Evolutionary conservation across 2,113 vertebrate species (phyloP), one percentile per base, ranked within the genome.

Genomic region (Helogale parvula): DNA sequence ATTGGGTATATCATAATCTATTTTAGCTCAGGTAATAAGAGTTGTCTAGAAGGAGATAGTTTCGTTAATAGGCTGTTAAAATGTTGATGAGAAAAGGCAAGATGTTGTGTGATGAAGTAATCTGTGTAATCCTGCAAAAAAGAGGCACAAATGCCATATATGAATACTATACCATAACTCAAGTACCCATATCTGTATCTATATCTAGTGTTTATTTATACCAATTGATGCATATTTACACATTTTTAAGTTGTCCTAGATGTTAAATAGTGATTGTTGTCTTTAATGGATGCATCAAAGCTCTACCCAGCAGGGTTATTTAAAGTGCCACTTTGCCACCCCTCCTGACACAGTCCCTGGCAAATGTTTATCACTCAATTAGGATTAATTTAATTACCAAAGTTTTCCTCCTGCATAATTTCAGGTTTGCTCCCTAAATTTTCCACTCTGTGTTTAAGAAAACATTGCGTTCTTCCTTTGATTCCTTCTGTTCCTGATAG

Each of bases 61-160:
- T 95, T 94, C n/a, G 69, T 83, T 97, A 88, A 72, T 29, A 85
- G 33, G 13, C 7, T 81, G 96, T 92, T 81, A 77, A 96, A 93
- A 84, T 89, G 33, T 86, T 90, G 47, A 15, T 7, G 45, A 74
- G 5, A 21, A 35, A 72, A 38, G 29, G 9, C 23, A 88, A 63
- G 29, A 2, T 90, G 10, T 87, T 71, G 11, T 81, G 12, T 92
- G 31, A 7, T 86, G 1, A 98, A 74, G 80, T 94, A 69, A 93
- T 31, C n/a, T 93, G 21, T 77, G 5, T 85, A 79, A 91, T 50
- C 38, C 10, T 71, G 3, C 1, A 82, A 83, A 82, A 92, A 52
- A 21, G 8, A 57, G 5, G 8, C 33, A 95, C 15, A 79, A 76
- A 71, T 38, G 2, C 86, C 65, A 23, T 66, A 60, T 63, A 63